Evolutionary conservation across 2,113 vertebrate genomes (phyloP).

Genomic region (Eulemur rufifrons): DNA sequence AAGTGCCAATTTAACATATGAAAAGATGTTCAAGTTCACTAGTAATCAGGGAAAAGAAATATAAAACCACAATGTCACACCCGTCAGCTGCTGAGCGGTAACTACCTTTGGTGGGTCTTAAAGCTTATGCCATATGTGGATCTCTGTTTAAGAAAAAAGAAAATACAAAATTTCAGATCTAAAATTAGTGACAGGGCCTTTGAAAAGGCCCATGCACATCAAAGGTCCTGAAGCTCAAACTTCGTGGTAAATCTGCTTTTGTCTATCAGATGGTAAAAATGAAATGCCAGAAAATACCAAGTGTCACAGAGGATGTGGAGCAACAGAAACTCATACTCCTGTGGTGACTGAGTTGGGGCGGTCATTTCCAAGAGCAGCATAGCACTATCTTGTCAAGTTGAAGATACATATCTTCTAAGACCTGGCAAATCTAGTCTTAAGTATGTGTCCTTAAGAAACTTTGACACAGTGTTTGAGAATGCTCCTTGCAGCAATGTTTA

Average conservation of each 20-base stretch:
- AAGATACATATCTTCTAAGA: neutral
- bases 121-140: neutral
- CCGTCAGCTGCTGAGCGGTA: neutral
- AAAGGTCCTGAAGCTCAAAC: neutral
- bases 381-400: neutral
- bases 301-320: neutral
- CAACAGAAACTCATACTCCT: neutral
- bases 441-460: neutral
- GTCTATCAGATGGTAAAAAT: neutral
- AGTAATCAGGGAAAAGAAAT: neutral
- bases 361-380: neutral
- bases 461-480: neutral
- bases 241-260: slow-evolving; percentile 1
- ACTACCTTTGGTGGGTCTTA: neutral
- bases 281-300: neutral
- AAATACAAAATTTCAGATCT: neutral
- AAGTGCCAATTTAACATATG: neutral
- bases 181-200: neutral
- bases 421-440: neutral
- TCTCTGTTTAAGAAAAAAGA: neutral
- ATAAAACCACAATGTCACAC: neutral
- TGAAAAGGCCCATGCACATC: neutral
- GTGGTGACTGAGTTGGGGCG: neutral
- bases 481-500: neutral
- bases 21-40: neutral